Evolutionary conservation across 2,888 invertebrate genomes (phyloP).

Genomic region (Chironomus tentans): DNA sequence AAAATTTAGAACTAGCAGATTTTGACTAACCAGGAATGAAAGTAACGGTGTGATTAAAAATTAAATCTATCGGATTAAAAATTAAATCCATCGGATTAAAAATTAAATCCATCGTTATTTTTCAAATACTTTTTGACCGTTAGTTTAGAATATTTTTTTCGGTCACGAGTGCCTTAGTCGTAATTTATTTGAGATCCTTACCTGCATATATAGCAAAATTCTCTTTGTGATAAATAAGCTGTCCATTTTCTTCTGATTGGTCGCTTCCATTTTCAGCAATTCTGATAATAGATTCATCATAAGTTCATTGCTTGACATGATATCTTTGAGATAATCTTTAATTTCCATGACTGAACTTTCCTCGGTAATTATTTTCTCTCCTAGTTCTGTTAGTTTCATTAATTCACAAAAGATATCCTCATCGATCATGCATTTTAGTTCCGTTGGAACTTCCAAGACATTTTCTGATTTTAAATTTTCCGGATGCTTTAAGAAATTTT

Average conservation of each 20-base stretch:
- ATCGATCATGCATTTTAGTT: constrained; percentile 23
- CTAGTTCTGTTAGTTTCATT: constrained; percentile 1
- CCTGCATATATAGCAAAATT: constrained; percentile 13
- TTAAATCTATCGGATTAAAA: too few relatives aligned
- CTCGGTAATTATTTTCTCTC: background rate
- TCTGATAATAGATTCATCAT: constrained; percentile 13
- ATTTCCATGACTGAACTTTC: background rate
- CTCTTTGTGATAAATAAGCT: constrained; percentile 16
- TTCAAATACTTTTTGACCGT: too few relatives aligned
- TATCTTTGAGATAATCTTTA: background rate
- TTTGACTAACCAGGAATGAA: too few relatives aligned
- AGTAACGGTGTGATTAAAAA: too few relatives aligned
- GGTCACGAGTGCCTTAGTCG: too few relatives aligned
- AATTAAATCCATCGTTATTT: too few relatives aligned
- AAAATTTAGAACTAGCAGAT: too few relatives aligned
- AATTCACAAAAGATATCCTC: background rate
- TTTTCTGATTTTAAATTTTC: background rate
- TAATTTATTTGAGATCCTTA: too few relatives aligned
- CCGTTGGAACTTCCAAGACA: background rate
- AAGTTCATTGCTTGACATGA: background rate
- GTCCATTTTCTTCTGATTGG: constrained; percentile 14
- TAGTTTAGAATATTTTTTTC: too few relatives aligned
- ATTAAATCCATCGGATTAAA: too few relatives aligned
- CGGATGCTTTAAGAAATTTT: background rate
- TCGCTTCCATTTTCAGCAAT: constrained; percentile 17